Conservation (phyloP, 92 coral and sea anemone species). For the Actinostola sp. region DNA sequence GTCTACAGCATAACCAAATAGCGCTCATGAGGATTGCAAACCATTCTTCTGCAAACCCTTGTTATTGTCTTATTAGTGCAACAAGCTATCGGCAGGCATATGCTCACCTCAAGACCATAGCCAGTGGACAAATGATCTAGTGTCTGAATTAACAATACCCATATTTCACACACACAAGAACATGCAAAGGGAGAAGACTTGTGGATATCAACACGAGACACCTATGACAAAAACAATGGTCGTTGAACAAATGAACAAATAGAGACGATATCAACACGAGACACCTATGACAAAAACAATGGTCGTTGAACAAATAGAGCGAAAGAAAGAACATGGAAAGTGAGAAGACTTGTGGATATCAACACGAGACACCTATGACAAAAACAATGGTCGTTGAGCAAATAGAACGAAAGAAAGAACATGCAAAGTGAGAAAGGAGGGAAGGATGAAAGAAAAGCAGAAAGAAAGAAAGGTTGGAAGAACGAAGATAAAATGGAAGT, state of each 20-base stretch:
- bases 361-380: slow-evolving; percentile 43
- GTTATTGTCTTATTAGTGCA: too few relatives aligned
- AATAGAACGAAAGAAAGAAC: too few relatives aligned
- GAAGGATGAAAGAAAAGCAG: neutral
- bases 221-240: slow-evolving; percentile 34
- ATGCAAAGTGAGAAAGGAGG: neutral
- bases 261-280: slow-evolving; percentile 31
- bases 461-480: neutral
- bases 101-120: slow-evolving; percentile 59
- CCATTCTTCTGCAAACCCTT: too few relatives aligned
- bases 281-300: slow-evolving; percentile 38
- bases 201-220: slow-evolving; percentile 34
- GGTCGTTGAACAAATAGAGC: neutral
- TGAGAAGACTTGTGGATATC: slow-evolving; percentile 61
- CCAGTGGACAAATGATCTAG: slow-evolving; percentile 70
- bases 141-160: slow-evolving; percentile 71
- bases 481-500: neutral
- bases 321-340: slow-evolving; percentile 72
- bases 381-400: neutral
- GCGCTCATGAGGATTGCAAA: too few relatives aligned
- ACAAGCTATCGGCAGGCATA: too few relatives aligned
- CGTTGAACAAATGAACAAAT: neutral
- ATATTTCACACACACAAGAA: slow-evolving; percentile 76
- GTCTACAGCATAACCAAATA: too few relatives aligned
- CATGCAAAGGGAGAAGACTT: slow-evolving; percentile 75